Percentiles rank a stretch among this genome's conserved stretches.
phyloP scores from a whole-genome alignment of 1,140 invertebrate species.

The Danaus melanippus region DNA sequence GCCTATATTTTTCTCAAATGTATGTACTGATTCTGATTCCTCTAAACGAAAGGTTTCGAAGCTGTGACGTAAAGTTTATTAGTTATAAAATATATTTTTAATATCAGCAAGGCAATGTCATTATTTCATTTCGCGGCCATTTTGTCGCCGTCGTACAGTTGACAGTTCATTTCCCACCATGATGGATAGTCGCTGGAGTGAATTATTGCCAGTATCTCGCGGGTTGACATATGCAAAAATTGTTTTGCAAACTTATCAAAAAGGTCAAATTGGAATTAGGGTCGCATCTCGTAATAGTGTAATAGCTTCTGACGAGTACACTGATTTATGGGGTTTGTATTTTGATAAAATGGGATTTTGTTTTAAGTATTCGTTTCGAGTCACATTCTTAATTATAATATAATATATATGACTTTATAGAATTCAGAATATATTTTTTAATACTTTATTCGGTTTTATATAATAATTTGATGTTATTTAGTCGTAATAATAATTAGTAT shows the following conservation, averaged over 20 bases:
- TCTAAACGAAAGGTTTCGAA: too few relatives aligned
- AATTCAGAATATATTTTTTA: too few relatives aligned
- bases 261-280: conserved; percentile 41
- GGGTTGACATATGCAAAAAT: conserved; percentile 68
- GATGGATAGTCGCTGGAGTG: conserved; percentile 52
- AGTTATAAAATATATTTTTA: too few relatives aligned
- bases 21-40: too few relatives aligned
- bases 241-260: conserved; percentile 57
- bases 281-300: conserved; percentile 37
- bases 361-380: background rate
- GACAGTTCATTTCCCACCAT: conserved; percentile 64
- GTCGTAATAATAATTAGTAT: too few relatives aligned
- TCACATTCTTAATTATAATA: background rate
- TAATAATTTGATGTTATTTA: too few relatives aligned
- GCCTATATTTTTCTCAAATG: too few relatives aligned
- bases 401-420: too few relatives aligned
- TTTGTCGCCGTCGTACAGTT: conserved; percentile 36
- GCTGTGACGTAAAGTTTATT: too few relatives aligned
- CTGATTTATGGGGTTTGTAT: conserved; percentile 28
- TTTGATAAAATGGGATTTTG: conserved; percentile 2
- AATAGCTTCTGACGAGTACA: conserved; percentile 28
- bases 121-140: conserved; percentile 39
- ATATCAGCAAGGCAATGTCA: conserved; percentile 24
- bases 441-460: too few relatives aligned
- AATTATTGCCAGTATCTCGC: conserved; percentile 48